Evolutionary conservation across 1,140 invertebrate genomes (phyloP), one percentile per base, ranked within the genome.

Genomic region (Drosophila nasuta): DNA sequence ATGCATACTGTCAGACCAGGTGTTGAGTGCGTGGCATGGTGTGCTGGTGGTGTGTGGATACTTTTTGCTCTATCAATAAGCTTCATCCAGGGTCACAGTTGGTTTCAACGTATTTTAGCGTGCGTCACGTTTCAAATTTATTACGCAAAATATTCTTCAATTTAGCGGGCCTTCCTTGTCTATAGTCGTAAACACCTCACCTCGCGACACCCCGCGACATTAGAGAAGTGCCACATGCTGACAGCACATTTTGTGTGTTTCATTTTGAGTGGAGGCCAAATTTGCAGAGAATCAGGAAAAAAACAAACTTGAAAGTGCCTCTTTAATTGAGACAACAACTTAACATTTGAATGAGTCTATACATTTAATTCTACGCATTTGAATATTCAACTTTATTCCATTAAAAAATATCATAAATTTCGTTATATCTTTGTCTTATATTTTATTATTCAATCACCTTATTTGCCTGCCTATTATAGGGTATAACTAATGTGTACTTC

Each of bases 91-190:
- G 78, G 68, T 66, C 51, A 52, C 72, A 82, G 72, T 69, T 86
- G 76, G 64, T 70, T 72, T 74, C 51, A 69, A 49, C 58, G 73
- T 52, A 57, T 80, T 68, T 51, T 54, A 30, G 64, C 79, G 68
- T 70, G 67, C 69, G 80, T 89, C 83, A 88, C 83, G 83, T 88
- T 74, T 78, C 81, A 89, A 88, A 88, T 88, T 88, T 88, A 89
- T 88, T 88, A 75, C 77, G 66, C 70, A 82, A 75, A 54, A 89
- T 78, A 89, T 81, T 74, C 74, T 78, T 83, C 69, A 83, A 83
- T 89, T 88, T 81, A 75, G 80, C 65, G 45, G 64, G 76, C 54
- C 77, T 68, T 70, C 58, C 67, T 67, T 64, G 60, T 71, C 69
- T 64, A 65, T 30, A 62, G 17, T 33, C 51, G 68, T 64, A 59